These are phyloP conservation scores for Polyommatus iphigenia DNA, from an alignment of 2,888 invertebrate genomes.

Conservation along the genomic window DNA sequence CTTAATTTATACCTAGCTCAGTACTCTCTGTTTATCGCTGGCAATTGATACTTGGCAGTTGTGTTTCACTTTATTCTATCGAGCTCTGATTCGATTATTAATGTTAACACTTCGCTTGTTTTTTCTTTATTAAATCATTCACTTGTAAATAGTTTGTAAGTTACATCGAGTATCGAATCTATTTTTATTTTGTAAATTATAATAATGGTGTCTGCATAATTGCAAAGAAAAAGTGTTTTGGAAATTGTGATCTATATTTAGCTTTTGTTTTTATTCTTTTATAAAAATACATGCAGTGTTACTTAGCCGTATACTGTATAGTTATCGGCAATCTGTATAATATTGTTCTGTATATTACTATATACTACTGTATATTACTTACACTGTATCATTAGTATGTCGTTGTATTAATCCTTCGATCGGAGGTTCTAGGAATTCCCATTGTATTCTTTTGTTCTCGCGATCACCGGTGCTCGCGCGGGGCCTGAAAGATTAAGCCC, in stretches of 20 bases:
- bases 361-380: background rate
- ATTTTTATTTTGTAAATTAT: no score
- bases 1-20: conserved; percentile 11
- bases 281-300: background rate
- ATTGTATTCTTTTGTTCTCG: no score
- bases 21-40: background rate
- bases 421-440: no score
- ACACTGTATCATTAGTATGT: background rate
- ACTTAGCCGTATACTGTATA: background rate
- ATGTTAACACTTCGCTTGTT: background rate
- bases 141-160: background rate
- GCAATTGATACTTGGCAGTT: conserved; percentile 12
- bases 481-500: no score
- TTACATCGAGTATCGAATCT: no score
- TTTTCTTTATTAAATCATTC: background rate
- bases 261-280: no score
- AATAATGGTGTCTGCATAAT: no score
- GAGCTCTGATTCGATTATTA: background rate
- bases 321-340: background rate
- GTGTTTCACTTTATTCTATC: background rate
- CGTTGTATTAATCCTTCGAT: no score
- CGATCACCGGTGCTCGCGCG: no score
- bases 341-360: no score
- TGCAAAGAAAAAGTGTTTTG: no score
- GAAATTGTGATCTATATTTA: no score